Percentiles rank a stretch among this genome's conserved stretches.
phyloP scores from a whole-genome alignment of 1,140 invertebrate species.

The Cydia splendana region DNA sequence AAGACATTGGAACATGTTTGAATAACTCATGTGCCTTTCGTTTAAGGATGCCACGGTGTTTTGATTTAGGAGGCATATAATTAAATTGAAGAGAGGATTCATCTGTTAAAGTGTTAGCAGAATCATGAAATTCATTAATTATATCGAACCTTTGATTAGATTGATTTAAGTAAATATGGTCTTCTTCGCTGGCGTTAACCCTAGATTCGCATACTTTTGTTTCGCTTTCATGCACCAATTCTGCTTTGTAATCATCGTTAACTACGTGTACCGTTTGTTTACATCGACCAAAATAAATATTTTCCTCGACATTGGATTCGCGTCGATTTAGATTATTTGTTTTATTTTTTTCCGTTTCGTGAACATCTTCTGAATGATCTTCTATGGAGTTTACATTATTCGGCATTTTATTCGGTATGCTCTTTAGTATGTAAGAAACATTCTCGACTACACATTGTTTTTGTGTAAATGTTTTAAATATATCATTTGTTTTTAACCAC shows the following conservation, averaged over 20 bases:
- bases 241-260: background rate
- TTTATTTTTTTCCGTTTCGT: background rate
- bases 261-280: conserved; percentile 11
- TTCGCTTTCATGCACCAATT: background rate
- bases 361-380: background rate
- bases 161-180: conserved; percentile 52
- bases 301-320: background rate
- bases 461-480: conserved; percentile 51
- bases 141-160: conserved; percentile 41
- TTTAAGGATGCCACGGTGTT: background rate
- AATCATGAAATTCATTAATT: conserved; percentile 35
- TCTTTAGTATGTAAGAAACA: conserved; percentile 55
- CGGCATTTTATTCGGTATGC: conserved; percentile 10
- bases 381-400: background rate
- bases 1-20: background rate
- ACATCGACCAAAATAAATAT: conserved; percentile 1
- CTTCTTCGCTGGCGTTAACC: conserved; percentile 39
- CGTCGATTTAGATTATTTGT: background rate
- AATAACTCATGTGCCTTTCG: background rate
- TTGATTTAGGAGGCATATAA: background rate
- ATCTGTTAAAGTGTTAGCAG: conserved; percentile 41
- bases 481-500: conserved; percentile 42
- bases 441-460: conserved; percentile 41
- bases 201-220: conserved; percentile 37
- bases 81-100: background rate